phyloP scores from a whole-genome alignment of 2,797 vertebrate genomes.

The Pseudochirops corinnae region DNA sequence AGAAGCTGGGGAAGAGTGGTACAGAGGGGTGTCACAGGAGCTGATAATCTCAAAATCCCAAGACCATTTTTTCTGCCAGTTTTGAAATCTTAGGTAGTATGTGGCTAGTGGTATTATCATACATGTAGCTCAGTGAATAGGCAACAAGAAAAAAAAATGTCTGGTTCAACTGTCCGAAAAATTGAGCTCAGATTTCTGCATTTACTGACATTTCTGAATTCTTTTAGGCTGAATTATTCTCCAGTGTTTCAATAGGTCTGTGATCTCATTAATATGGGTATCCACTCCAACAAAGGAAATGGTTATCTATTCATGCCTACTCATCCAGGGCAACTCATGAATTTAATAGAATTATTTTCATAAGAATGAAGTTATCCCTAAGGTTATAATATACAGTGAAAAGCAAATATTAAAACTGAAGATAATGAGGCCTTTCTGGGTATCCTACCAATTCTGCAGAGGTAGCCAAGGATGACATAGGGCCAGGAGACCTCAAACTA shows the following conservation, averaged over 20 bases:
- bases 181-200: not conserved
- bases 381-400: not conserved
- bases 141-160: not conserved
- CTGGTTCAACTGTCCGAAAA: not conserved
- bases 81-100: not conserved
- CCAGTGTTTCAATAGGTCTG: not conserved
- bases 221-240: not conserved
- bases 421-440: not conserved
- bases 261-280: not conserved
- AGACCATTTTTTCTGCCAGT: too few relatives aligned
- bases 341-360: not conserved
- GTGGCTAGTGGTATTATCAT: not conserved
- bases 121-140: not conserved
- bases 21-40: not conserved
- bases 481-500: not conserved
- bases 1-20: not conserved
- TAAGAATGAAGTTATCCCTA: not conserved
- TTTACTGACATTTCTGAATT: not conserved
- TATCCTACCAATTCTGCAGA: not conserved
- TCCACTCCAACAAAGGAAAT: not conserved
- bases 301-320: not conserved
- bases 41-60: not conserved
- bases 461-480: not conserved
- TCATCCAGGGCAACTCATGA: not conserved
- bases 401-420: not conserved